Evolutionary conservation across 2,113 vertebrate genomes (phyloP).

Genomic region (Nettapus auritus): DNA sequence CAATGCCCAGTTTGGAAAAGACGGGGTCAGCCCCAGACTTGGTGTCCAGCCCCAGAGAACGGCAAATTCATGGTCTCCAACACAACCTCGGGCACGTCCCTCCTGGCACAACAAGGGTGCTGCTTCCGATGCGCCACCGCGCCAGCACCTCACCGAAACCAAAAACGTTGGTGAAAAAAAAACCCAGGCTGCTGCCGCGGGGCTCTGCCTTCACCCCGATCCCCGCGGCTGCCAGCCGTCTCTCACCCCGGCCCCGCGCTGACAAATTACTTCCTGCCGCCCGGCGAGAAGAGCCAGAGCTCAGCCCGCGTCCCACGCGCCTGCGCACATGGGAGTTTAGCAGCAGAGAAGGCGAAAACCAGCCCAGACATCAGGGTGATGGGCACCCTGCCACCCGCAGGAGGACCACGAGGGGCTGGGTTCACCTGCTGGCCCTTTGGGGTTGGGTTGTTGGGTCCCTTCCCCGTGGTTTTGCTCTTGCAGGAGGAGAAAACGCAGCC

Average conservation of each 20-base stretch:
- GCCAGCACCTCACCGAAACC: background rate
- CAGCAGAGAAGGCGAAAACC: background rate
- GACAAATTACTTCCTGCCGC: background rate
- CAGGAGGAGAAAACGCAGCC: background rate
- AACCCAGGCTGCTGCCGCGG: background rate
- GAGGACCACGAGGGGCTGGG: background rate
- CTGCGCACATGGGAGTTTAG: too few relatives aligned
- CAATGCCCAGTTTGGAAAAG: background rate
- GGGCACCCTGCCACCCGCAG: background rate
- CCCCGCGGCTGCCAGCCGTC: background rate
- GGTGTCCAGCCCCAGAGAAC: rapidly evolving
- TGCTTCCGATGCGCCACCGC: background rate
- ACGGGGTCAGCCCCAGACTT: rapidly evolving
- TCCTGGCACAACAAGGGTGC: rapidly evolving
- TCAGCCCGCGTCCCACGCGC: background rate
- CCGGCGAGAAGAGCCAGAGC: background rate
- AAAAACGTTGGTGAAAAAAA: background rate
- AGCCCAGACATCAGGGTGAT: background rate
- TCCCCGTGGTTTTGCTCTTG: background rate
- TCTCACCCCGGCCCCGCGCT: background rate
- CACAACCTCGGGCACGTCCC: background rate
- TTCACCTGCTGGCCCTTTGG: background rate
- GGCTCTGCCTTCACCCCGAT: background rate
- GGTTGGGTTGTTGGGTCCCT: rapidly evolving
- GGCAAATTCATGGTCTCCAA: background rate